Conservation (phyloP, 1,140 invertebrate species). For the Bombus sibiricus region DNA sequence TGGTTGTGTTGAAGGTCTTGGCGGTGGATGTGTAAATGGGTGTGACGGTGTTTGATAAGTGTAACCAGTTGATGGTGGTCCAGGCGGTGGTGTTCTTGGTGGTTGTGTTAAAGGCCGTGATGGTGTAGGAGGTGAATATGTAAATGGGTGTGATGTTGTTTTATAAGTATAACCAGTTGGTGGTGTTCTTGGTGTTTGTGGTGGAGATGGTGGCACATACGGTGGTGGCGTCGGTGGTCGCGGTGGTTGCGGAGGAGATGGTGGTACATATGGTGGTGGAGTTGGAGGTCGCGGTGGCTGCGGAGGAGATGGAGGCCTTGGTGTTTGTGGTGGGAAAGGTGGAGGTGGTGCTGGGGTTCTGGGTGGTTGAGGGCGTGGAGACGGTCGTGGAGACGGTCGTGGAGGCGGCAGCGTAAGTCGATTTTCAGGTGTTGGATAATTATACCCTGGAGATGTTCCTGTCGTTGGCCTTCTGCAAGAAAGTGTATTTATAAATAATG, state of each 20-base stretch:
- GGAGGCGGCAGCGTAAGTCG: neutral
- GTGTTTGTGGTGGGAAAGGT: constrained; percentile 31
- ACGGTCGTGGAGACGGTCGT: neutral
- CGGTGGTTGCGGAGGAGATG: neutral
- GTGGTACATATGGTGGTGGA: neutral
- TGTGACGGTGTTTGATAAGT: too few species aligned
- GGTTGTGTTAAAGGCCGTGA: neutral
- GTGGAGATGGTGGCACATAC: constrained; percentile 46
- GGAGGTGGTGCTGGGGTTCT: constrained; percentile 31
- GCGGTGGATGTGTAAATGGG: neutral
- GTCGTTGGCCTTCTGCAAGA: neutral
- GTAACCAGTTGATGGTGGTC: neutral
- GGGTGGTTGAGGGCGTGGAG: neutral
- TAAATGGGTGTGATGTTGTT: neutral
- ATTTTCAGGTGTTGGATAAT: neutral
- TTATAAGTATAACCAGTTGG: neutral
- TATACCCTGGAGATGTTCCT: neutral
- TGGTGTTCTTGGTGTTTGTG: neutral
- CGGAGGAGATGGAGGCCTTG: constrained; percentile 34
- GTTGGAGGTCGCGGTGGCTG: constrained; percentile 61
- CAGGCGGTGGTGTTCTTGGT: neutral
- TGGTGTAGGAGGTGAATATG: neutral
- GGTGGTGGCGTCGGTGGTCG: neutral
- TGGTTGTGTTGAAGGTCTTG: neutral
- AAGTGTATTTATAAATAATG: neutral